Evolutionary conservation across 2,888 invertebrate genomes (phyloP).

Genomic region (Coelopa pilipes): DNA sequence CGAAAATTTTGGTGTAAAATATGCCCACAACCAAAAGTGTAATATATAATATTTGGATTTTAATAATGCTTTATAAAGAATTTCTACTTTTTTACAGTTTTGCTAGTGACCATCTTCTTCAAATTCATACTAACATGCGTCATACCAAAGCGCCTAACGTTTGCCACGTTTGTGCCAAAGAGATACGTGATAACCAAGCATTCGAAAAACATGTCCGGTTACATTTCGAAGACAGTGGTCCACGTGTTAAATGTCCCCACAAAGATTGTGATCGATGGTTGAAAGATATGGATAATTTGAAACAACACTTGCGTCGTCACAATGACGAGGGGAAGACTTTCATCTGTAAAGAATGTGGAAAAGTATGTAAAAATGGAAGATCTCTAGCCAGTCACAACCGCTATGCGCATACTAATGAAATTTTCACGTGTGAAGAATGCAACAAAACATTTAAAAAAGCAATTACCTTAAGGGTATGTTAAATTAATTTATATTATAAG

Average conservation of each 20-base stretch:
- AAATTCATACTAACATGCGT: slow-evolving; percentile 60
- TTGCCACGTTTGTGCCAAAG: slow-evolving; percentile 65
- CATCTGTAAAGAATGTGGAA: slow-evolving; percentile 60
- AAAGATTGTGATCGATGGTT: slow-evolving; percentile 65
- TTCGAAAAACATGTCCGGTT: slow-evolving; percentile 64
- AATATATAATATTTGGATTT: background rate
- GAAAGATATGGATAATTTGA: slow-evolving; percentile 63
- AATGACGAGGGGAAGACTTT: slow-evolving; percentile 53
- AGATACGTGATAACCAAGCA: slow-evolving; percentile 63
- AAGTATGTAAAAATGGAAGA: slow-evolving; percentile 60
- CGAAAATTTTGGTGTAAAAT: slow-evolving; percentile 56
- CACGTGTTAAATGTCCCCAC: slow-evolving; percentile 64
- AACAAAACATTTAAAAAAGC: slow-evolving; percentile 65
- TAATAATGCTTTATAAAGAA: slow-evolving; percentile 4
- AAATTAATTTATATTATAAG: background rate
- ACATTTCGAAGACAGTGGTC: slow-evolving; percentile 62
- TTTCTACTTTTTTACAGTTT: slow-evolving; percentile 51
- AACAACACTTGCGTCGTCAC: slow-evolving; percentile 63
- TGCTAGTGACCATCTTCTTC: slow-evolving; percentile 61
- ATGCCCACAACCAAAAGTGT: slow-evolving; percentile 50
- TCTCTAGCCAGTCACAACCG: slow-evolving; percentile 63
- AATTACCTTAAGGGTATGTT: slow-evolving; percentile 58
- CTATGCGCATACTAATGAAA: slow-evolving; percentile 61
- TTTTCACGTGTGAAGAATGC: slow-evolving; percentile 61
- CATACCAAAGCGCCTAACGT: slow-evolving; percentile 62